phyloP scores from a whole-genome alignment of 2,888 invertebrate genomes.

The Didymodactylos carnosus region DNA sequence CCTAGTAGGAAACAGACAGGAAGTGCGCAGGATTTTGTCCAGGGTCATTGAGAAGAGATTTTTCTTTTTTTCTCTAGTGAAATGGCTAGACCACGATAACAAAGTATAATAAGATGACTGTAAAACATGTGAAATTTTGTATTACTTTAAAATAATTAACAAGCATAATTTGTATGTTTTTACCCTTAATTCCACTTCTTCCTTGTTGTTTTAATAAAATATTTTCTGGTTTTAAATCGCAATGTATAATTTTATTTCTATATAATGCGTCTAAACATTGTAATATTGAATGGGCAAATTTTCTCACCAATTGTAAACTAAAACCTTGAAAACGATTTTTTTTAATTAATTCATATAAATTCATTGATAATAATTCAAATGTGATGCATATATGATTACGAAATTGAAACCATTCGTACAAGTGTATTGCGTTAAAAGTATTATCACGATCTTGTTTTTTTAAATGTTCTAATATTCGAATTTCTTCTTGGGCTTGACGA shows the following conservation, averaged over 20 bases:
- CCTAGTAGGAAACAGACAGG: no score
- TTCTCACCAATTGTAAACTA: conserved; percentile 79
- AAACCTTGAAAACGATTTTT: conserved; percentile 98
- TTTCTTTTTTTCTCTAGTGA: no score
- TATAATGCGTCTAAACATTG: conserved; percentile 68
- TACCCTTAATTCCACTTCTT: conserved; percentile 73
- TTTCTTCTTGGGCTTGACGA: conserved; percentile 92
- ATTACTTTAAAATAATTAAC: neutral
- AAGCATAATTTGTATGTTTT: neutral
- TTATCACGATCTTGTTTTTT: conserved; percentile 88
- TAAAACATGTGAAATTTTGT: neutral
- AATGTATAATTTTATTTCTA: conserved; percentile 16
- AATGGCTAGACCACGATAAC: no score
- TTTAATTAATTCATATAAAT: conserved; percentile 89
- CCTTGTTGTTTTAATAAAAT: conserved; percentile 92
- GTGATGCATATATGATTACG: conserved; percentile 96
- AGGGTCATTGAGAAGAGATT: no score
- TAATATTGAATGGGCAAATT: conserved; percentile 87
- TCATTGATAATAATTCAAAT: conserved; percentile 83
- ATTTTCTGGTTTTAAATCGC: conserved; percentile 91
- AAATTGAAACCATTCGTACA: conserved; percentile 92
- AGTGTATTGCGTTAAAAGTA: conserved; percentile 91
- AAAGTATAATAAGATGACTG: no score
- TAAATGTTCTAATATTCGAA: conserved; percentile 77
- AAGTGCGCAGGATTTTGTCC: no score